Base-by-base conservation (phyloP, 2,888 invertebrate species). In the Magallana nippona region DNA sequence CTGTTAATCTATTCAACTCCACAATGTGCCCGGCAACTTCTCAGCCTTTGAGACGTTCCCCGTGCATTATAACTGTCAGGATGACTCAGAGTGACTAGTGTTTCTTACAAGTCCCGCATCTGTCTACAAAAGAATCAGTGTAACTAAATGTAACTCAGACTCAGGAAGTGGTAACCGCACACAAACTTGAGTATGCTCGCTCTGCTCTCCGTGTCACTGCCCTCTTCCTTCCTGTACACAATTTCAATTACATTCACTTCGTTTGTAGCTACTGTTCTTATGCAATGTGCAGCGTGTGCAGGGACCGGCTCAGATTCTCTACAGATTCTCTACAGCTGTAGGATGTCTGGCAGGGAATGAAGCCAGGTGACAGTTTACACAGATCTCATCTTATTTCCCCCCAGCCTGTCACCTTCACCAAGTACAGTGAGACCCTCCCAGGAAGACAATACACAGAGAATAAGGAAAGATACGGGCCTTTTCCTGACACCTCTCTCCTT, bases 41-140 rank as follows among this genome's bases (percentile, higher is more conserved):
- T 71, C 27, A 22, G 44, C 71, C 32, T 71, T 71, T 71, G 71
- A 71, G 71, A 71, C 32, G 15, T 22, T 32, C 71, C 71, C 71
- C 13, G 44, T 71, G 71, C 13, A 71, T 71, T 27, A 71, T 71
- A 71, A 71, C 71, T 71, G 71, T 71, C 71, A 71, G 32, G 71
- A 71, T 71, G 71, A 71, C 71, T 71, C 71, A 71, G 71, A 71
- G 32, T 71, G 71, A 71, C 71, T 71, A 27, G 71, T 13, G 5
- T 71, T 71, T 32, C 32, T 71, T 60, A n/a, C 15, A 32, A 71
- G 71, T 71, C 71, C 71, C 19, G 32, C 71, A 71, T 71, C 71
- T 71, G 71, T 71, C 71, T 71, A 71, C 71, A 71, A 71, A 60
- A 71, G 71, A 71, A 22, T 32, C 71, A 22, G 71, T 71, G 22